A percentile compares a stretch with the other conserved stretches of the same genome.
Conservation (phyloP, 2,113 vertebrate species). For the Vidua chalybeata region DNA sequence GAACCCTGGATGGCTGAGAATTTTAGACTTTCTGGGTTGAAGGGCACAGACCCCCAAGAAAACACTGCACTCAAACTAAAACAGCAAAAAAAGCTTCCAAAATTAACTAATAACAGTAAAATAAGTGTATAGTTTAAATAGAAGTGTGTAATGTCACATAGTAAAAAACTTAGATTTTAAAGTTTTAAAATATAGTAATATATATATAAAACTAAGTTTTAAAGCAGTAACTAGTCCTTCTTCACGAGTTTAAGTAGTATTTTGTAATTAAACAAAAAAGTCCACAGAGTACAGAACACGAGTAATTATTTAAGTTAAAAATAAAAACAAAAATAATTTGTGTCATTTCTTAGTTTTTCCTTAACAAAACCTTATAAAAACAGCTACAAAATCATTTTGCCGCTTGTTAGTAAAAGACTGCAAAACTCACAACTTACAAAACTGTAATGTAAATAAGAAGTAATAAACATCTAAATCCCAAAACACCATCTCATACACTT, state of each 20-base stretch:
- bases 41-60: neutral
- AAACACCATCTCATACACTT: neutral
- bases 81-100: neutral
- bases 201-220: neutral
- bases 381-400: neutral
- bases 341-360: neutral
- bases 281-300: neutral
- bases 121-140: neutral
- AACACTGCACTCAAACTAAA: neutral
- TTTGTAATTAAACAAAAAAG: neutral
- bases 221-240: neutral
- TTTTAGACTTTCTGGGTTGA: neutral
- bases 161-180: neutral
- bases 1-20: neutral
- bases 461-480: neutral
- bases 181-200: neutral
- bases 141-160: neutral
- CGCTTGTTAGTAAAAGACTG: neutral
- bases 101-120: neutral
- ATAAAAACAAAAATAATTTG: neutral
- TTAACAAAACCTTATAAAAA: neutral
- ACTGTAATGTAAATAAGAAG: neutral
- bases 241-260: neutral
- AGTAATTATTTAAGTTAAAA: neutral
- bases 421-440: neutral